phyloP scores from a whole-genome alignment of 2,797 vertebrate genomes.

The Cossypha caffra region DNA sequence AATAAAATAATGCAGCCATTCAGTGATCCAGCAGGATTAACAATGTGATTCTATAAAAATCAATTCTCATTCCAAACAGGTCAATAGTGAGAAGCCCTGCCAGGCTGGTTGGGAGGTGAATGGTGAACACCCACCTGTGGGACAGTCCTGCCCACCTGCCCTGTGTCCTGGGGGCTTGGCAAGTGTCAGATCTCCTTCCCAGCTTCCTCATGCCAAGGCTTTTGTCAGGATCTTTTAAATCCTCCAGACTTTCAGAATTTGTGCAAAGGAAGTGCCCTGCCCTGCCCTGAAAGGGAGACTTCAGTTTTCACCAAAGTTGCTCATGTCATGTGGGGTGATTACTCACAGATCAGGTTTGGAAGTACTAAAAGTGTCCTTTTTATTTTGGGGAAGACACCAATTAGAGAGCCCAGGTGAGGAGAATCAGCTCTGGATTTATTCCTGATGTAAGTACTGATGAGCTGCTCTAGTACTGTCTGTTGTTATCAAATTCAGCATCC shows the following conservation, averaged over 20 bases:
- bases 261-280: rapidly evolving
- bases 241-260: background rate
- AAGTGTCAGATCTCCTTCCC: background rate
- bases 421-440: background rate
- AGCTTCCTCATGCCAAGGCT: background rate
- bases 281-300: background rate
- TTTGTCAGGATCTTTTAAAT: background rate
- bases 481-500: background rate
- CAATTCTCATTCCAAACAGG: background rate
- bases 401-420: background rate
- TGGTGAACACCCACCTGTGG: background rate
- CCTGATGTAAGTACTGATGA: background rate
- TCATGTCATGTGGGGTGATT: rapidly evolving
- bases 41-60: background rate
- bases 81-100: background rate
- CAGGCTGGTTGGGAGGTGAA: background rate
- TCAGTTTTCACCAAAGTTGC: background rate
- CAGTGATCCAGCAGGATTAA: background rate
- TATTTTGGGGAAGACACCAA: rapidly evolving
- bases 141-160: background rate
- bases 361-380: background rate
- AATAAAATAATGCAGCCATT: background rate
- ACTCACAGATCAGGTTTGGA: background rate
- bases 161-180: rapidly evolving
- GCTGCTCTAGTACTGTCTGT: background rate